These are phyloP conservation scores for Tiliqua scincoides DNA, from an alignment of 2,113 vertebrate genomes.

Conservation along the genomic window DNA sequence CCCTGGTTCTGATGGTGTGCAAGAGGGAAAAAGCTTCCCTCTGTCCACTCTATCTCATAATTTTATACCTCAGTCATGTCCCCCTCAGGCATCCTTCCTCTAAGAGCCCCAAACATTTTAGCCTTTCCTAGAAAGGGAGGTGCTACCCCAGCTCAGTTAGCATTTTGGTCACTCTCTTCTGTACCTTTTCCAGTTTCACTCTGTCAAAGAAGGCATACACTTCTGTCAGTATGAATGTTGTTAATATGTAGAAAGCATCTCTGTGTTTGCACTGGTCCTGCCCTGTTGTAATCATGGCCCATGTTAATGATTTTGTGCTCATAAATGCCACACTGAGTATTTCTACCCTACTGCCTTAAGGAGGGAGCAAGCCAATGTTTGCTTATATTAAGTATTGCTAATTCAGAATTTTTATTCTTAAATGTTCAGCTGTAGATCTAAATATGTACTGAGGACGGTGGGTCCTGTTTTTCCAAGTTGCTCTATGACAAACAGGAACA, in stretches of 20 bases:
- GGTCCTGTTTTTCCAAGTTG: neutral
- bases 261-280: neutral
- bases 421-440: neutral
- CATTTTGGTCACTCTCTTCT: too few species aligned
- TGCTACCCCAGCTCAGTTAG: too few species aligned
- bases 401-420: neutral
- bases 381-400: neutral
- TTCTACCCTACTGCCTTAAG: neutral
- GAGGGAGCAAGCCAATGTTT: neutral
- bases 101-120: too few species aligned
- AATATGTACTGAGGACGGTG: neutral
- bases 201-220: neutral
- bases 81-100: too few species aligned
- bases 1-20: too few species aligned
- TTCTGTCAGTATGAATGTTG: neutral
- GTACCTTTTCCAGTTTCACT: too few species aligned
- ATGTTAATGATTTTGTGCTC: neutral
- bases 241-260: neutral
- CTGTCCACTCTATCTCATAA: too few species aligned
- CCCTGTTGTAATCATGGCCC: neutral
- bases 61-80: too few species aligned
- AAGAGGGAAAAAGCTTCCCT: too few species aligned
- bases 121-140: too few species aligned
- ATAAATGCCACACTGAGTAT: neutral
- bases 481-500: neutral